Evolutionary conservation across 1,140 invertebrate genomes (phyloP).

Genomic region (Cepaea nemoralis): DNA sequence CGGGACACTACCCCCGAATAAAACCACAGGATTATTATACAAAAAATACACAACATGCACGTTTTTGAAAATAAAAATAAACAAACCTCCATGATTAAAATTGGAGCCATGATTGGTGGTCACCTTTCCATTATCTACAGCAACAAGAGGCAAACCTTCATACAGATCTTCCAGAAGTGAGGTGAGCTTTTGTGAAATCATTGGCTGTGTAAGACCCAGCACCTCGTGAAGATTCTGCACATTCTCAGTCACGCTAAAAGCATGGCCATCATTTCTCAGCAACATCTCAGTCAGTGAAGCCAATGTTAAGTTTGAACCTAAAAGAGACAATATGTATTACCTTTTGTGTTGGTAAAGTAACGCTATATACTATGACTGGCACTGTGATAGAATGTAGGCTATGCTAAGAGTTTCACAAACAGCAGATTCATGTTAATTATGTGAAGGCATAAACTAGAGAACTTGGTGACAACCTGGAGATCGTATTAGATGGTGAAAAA

Average conservation of each 20-base stretch:
- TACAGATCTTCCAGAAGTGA: constrained; percentile 42
- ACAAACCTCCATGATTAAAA: constrained; percentile 43
- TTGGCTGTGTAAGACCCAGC: constrained; percentile 20
- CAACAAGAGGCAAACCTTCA: constrained; percentile 44
- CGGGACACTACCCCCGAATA: no score
- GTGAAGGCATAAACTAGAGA: no score
- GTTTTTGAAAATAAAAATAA: no score
- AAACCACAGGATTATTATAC: no score
- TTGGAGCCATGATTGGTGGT: constrained; percentile 38
- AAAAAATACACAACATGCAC: no score
- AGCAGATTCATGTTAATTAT: neutral
- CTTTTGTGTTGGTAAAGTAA: no score
- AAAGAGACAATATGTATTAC: no score
- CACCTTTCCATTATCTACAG: constrained; percentile 40
- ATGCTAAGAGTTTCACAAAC: no score
- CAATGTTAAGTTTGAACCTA: constrained; percentile 20
- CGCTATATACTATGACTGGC: no score
- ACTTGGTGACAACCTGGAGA: no score
- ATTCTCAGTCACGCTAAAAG: constrained; percentile 44
- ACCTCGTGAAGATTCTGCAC: constrained; percentile 44
- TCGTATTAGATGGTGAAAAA: no score
- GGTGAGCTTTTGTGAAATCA: neutral
- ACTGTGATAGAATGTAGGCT: no score
- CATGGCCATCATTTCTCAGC: constrained; percentile 41
- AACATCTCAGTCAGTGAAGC: constrained; percentile 40